Evolutionary conservation across 2,797 vertebrate genomes (phyloP), one percentile per base, ranked within the genome.

Genomic region (Geotrypetes seraphini): DNA sequence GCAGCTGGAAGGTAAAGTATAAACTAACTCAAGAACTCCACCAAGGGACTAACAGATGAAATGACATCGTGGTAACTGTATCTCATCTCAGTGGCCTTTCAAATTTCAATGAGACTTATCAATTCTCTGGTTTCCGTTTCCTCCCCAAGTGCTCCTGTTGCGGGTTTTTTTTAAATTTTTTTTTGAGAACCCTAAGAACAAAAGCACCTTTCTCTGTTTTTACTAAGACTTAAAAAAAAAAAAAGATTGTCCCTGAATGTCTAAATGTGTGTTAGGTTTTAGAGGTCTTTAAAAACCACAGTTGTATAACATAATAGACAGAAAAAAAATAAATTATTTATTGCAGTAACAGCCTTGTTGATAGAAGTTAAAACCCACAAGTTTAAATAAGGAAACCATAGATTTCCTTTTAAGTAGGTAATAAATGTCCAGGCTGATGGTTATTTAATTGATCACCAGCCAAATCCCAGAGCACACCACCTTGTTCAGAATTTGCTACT

Each of bases 21-120:
- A 79, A 80, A 63, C 46, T 65, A 63, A 81, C 83, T 84, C 81
- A 65, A 84, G 60, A 72, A 59, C 81, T 77, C 81, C 83, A 83
- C 80, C 83, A 79, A 83, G 78, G 79, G 83, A 79, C 72, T 51
- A 59, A 47, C 25, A 31, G 53, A 8, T 39, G 72, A 56, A 73
- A 83, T 51, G 59, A 74, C 82, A 79, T 31, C 45, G 8, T 12
- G 22, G n/a, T 30, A 14, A 31, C 63, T 3, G n/a, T n/a, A n/a
- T n/a, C 34, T 15, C 17, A 57, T 43, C 47, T 35, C 25, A 7
- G 21, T 78, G 79, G 80, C 78, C 76, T 73, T 68, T 71, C 52
- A 5, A 64, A 40, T 39, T 13, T 31, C 8, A 12, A 47, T 63
- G 43, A 8, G 11, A 12, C 38, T 4, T 36, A 43, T 13, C 21